phyloP scores from a whole-genome alignment of 1,140 invertebrate species.

The Bicyclus anynana region DNA sequence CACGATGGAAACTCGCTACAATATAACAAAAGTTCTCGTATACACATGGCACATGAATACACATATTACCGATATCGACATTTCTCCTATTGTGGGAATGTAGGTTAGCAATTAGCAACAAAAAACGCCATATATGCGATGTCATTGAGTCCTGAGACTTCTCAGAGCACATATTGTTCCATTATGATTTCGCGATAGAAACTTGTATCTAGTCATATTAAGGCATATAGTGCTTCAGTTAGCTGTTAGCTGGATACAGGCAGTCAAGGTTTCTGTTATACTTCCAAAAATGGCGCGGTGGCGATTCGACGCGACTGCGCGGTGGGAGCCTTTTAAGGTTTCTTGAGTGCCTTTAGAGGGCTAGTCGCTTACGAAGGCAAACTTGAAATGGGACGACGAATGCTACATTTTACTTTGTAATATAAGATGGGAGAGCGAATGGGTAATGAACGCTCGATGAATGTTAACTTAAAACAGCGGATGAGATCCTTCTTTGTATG shows the following conservation, averaged over 20 bases:
- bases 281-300: slow-evolving; percentile 52
- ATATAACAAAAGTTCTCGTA: not conserved
- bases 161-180: slow-evolving; percentile 28
- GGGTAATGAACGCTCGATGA: slow-evolving; percentile 20
- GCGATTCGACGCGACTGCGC: slow-evolving; percentile 45
- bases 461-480: slow-evolving; percentile 22
- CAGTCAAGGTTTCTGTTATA: slow-evolving; percentile 42
- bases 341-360: slow-evolving; percentile 52
- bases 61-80: slow-evolving; percentile 15
- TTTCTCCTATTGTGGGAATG: slow-evolving; percentile 26
- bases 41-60: not conserved
- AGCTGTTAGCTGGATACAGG: slow-evolving; percentile 40
- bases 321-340: slow-evolving; percentile 54
- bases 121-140: slow-evolving; percentile 25
- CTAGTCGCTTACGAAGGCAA: slow-evolving; percentile 51
- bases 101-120: slow-evolving; percentile 21
- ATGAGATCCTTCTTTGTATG: slow-evolving; percentile 23
- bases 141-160: slow-evolving; percentile 6
- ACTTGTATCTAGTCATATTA: slow-evolving; percentile 27
- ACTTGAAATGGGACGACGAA: slow-evolving; percentile 32
- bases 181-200: slow-evolving; percentile 35
- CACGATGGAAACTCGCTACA: not conserved
- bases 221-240: slow-evolving; percentile 24
- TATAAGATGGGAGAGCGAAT: slow-evolving; percentile 17
- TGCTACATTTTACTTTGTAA: slow-evolving; percentile 27